Evolutionary conservation across 2,888 invertebrate genomes (phyloP).

Genomic region (Scaptomyza polygonia): DNA sequence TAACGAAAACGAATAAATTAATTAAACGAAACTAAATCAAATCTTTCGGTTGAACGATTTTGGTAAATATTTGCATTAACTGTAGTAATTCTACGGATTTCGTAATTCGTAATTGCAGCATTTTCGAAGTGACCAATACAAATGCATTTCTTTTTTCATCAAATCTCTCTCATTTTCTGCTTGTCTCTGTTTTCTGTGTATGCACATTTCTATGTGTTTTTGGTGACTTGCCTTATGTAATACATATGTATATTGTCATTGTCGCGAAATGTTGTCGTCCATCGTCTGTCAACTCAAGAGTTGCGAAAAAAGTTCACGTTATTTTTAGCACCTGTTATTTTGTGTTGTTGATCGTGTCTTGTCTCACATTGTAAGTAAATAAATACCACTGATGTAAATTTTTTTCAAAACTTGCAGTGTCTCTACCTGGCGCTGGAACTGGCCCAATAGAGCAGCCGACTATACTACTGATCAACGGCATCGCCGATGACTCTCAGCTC

Average conservation of each 20-base stretch:
- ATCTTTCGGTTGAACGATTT: conserved; percentile 26
- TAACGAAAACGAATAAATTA: conserved; percentile 39
- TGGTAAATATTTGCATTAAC: conserved; percentile 53
- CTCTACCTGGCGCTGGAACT: conserved; percentile 84
- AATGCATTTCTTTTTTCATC: not conserved
- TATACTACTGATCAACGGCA: conserved; percentile 83
- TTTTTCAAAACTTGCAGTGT: conserved; percentile 76
- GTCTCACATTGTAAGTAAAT: conserved; percentile 28
- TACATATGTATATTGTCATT: conserved; percentile 53
- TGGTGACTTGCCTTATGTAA: conserved; percentile 60
- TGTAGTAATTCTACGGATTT: conserved; percentile 41
- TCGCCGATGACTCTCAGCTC: conserved; percentile 54
- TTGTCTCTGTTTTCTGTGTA: conserved; percentile 14
- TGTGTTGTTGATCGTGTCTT: conserved; percentile 10
- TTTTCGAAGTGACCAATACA: conserved; percentile 44
- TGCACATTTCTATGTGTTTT: conserved; percentile 29
- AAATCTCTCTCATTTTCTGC: conserved; percentile 7
- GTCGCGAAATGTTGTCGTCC: conserved; percentile 44
- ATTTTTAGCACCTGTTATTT: conserved; percentile 72
- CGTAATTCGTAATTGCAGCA: conserved; percentile 70
- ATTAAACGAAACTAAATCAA: conserved; percentile 29
- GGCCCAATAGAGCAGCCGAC: conserved; percentile 81
- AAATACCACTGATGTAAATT: conserved; percentile 20
- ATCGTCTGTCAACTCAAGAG: conserved; percentile 15
- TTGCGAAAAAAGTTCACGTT: conserved; percentile 44